Base-by-base conservation (phyloP, 2,113 vertebrate genomes). In the Heterotis niloticus region DNA sequence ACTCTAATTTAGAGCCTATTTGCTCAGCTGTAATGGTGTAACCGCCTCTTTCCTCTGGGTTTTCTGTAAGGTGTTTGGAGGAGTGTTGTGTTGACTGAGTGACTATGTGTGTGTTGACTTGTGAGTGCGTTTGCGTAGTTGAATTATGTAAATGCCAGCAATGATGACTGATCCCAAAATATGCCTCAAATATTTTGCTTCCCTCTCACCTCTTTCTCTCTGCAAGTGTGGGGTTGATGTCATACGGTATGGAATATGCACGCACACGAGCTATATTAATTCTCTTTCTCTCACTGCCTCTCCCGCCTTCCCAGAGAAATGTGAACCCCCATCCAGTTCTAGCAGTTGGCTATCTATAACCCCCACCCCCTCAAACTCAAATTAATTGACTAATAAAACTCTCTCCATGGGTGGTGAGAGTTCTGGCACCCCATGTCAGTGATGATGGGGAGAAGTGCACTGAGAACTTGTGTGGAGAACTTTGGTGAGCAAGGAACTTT, bases 61-160 rank as follows among this genome's bases (percentile, higher is more conserved):
- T 68, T 74, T 74, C 57, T 52, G n/a, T 10, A 28, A 74, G 23
- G 1, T 74, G 52, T 54, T 74, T 14, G 71, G 54, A 57, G 71
- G 54, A 74, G 51, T 52, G 54, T 10, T 23, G 64, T 65, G 17
- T 65, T n/a, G 64, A 23, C 71, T 74, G 52, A 54, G 23, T 74
- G 71, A 74, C 71, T 57, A 44, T 44, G 71, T 74, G 20, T 56
- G 52, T 54, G 24, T 74, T n/a, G 54, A 23, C n/a, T 20, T 13
- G 28, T 74, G 71, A 74, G 52, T 74, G 71, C 57, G 10, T 74
- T 74, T 54, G 10, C 14, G 23, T 51, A 14, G 52, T 24, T 57
- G 71, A 74, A 74, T 74, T 52, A 74, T 28, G 54, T 74, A 74
- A 74, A 74, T 59, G 71, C 54, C 71, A 74, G 54, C 71, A 59